Percentiles rank a stretch among this genome's conserved stretches.
Conservation (phyloP, 2,888 invertebrate genomes). For the Biston betularia region DNA sequence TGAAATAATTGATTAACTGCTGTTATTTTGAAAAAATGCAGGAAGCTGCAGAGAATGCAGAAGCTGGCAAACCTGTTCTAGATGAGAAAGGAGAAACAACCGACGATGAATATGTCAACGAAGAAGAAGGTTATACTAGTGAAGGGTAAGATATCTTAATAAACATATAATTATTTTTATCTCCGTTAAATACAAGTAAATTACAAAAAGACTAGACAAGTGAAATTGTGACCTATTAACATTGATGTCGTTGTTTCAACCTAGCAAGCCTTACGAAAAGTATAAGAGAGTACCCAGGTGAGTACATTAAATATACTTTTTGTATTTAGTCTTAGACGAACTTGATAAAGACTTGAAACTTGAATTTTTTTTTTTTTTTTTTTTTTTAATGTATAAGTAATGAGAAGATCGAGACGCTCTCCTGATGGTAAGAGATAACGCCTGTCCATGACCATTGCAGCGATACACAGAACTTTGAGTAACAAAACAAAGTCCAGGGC, state of each 20-base stretch:
- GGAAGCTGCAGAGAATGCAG: conserved; percentile 73
- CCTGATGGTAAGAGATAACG: too few species aligned
- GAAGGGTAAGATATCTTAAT: conserved; percentile 82
- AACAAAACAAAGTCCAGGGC: too few species aligned
- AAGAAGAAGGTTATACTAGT: conserved; percentile 88
- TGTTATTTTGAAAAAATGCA: conserved; percentile 37
- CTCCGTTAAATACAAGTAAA: neutral
- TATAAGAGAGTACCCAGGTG: conserved; percentile 79
- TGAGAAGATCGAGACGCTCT: too few species aligned
- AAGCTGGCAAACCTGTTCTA: conserved; percentile 75
- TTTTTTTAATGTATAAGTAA: too few species aligned
- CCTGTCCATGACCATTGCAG: too few species aligned
- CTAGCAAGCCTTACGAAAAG: conserved; percentile 74
- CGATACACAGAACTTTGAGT: too few species aligned
- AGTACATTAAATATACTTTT: conserved; percentile 34
- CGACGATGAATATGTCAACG: conserved; percentile 88
- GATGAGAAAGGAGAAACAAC: conserved; percentile 87
- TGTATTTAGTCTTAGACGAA: neutral
- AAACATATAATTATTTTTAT: neutral
- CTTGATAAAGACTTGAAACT: too few species aligned
- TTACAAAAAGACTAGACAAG: neutral
- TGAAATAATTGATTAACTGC: neutral
- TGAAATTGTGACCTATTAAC: neutral
- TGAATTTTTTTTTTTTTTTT: too few species aligned
- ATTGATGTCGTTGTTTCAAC: conserved; percentile 38